phyloP scores from a whole-genome alignment of 2,113 vertebrate genomes.

The Phylloscopus trochilus region DNA sequence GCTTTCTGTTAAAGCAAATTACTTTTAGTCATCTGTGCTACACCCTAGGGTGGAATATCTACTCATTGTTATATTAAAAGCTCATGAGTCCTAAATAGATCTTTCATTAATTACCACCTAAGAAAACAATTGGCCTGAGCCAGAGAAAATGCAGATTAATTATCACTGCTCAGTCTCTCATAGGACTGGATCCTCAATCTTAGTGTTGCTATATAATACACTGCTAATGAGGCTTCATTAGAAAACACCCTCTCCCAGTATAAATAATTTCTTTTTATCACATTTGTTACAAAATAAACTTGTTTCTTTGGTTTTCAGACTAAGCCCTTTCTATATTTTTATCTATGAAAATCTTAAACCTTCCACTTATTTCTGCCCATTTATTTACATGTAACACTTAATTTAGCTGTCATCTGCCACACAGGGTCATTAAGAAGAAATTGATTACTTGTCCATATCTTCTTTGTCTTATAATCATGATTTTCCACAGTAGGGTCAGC shows the following conservation, averaged over 20 bases:
- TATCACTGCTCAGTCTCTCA: not conserved
- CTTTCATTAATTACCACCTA: conserved; percentile 1
- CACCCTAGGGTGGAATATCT: not conserved
- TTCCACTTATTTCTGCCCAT: not conserved
- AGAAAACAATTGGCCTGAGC: not conserved
- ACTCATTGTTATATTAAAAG: not conserved
- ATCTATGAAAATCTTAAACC: not conserved
- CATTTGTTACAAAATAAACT: not conserved
- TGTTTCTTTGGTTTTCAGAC: not conserved
- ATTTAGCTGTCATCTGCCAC: not conserved
- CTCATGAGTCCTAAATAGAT: not conserved
- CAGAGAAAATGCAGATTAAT: conserved; percentile 15
- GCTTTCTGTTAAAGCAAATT: not conserved
- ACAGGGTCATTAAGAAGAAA: not conserved
- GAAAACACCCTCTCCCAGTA: not conserved
- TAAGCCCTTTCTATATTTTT: not conserved
- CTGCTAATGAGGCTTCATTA: not conserved
- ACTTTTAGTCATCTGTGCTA: not conserved
- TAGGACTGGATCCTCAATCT: not conserved
- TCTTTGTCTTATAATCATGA: not conserved
- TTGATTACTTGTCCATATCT: not conserved
- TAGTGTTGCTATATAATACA: not conserved
- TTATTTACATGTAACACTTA: not conserved
- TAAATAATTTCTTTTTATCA: not conserved
- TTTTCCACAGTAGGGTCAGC: not conserved